A percentile compares a stretch with the other conserved stretches of the same genome.
Evolutionary conservation across 2,888 invertebrate species (phyloP).

Genomic region (Caenorhabditis sp.): DNA sequence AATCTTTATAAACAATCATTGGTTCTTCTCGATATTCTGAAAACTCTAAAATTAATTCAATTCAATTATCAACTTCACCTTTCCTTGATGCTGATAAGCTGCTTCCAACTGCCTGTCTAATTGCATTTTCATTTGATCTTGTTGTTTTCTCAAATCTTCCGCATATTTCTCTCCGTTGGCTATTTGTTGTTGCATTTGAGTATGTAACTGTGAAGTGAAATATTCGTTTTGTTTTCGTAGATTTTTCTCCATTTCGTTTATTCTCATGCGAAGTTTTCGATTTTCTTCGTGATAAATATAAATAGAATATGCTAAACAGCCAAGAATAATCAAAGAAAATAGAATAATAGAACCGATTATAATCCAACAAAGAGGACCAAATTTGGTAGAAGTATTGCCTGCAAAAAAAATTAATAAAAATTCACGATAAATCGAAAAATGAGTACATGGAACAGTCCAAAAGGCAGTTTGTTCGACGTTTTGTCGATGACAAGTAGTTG

Average conservation of each 20-base stretch:
- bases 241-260: conserved; percentile 35
- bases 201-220: conserved; percentile 53
- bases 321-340: conserved; percentile 28
- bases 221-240: conserved; percentile 57
- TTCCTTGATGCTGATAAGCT: conserved; percentile 30
- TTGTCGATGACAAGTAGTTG: conserved; percentile 59
- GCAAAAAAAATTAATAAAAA: not conserved
- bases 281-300: conserved; percentile 52
- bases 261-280: conserved; percentile 28
- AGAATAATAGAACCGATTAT: conserved; percentile 44
- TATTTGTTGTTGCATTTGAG: conserved; percentile 56
- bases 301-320: conserved; percentile 35
- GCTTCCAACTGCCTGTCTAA: conserved; percentile 35
- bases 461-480: conserved; percentile 60
- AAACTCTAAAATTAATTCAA: not conserved
- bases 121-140: conserved; percentile 43
- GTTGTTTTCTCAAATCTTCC: conserved; percentile 51
- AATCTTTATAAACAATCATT: conserved; percentile 9
- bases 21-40: conserved; percentile 16
- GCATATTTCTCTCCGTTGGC: conserved; percentile 41
- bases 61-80: not conserved
- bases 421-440: not conserved
- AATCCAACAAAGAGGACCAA: conserved; percentile 52
- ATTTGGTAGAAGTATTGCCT: conserved; percentile 37
- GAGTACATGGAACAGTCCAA: conserved; percentile 64